Base-by-base conservation (phyloP, 1,140 invertebrate genomes). In the Cydia fagiglandana region DNA sequence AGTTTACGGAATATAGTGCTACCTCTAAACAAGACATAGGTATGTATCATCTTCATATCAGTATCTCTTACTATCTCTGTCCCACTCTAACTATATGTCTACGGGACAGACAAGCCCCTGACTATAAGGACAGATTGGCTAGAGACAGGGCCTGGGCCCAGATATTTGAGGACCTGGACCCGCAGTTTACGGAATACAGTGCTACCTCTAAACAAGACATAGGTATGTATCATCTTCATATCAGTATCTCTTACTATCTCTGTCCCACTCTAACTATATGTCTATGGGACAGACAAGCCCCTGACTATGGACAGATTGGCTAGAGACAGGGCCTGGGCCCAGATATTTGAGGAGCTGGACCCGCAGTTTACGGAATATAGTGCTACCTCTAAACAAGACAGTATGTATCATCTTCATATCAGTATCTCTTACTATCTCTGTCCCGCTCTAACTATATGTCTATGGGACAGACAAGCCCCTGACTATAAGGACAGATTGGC, bases 401-500 rank as follows among this genome's bases (percentile, higher is more conserved):
- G 66, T 70, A 17, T 24, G 64, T 0, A 38, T 50, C 47, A 50
- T 15, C 10, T 41, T 41, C 1, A 41, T 41, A 41, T 41, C 38
- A 9, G 10, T 4, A 1, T 9, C 9, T 38, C 34, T 38, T 9
- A 38, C 38, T 10, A 2, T 41, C 38, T 41, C 38, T 41, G 38
- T 41, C 38, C 9, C 38, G 10, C 38, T 41, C 38, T 41, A 38
- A 7, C 7, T 38, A 41, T 41, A 41, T n/a, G 7, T 13, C 66
- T 68, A 4, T 68, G 34, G 34, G 66, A 68, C 30, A 30, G 66
- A n/a, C 30, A 38, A 4, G 30, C 13, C 13, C 34, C 66, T 12
- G 28, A 68, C 28, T 68, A 68, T 2, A 68, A 68, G 34, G 66
- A 68, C 66, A 30, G 66, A 4, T 4, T 68, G 34, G 66, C 66